Evolutionary conservation across 2,113 vertebrate genomes (phyloP).

Genomic region (Callionymus lyra): DNA sequence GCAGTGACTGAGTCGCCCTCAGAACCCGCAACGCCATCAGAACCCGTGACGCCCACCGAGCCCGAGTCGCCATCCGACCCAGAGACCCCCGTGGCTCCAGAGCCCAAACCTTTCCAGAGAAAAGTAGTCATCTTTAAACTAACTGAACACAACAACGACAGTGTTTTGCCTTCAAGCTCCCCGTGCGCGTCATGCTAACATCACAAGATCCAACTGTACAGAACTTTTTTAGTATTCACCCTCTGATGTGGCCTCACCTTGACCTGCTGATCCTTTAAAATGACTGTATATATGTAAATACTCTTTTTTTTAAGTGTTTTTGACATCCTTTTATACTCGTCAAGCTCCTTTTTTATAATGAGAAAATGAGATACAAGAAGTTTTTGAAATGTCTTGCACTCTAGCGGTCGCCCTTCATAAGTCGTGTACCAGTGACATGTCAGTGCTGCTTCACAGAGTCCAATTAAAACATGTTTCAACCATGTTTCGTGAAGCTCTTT

Average conservation of each 20-base stretch:
- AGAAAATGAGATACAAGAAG: no score
- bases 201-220: constrained; percentile 13
- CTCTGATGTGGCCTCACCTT: not conserved
- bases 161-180: constrained; percentile 15
- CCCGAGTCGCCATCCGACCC: constrained; percentile 24
- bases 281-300: not conserved
- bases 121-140: constrained; percentile 69
- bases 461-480: constrained; percentile 40
- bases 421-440: constrained; percentile 40
- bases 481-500: not conserved
- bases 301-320: not conserved
- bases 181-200: constrained; percentile 47
- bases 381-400: constrained; percentile 6
- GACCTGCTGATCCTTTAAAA: not conserved
- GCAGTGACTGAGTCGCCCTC: constrained; percentile 23
- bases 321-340: constrained; percentile 26
- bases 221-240: constrained; percentile 1
- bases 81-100: not conserved
- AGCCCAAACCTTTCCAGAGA: constrained; percentile 44
- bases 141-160: constrained; percentile 49
- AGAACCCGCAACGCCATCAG: constrained; percentile 5
- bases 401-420: no score
- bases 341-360: constrained; percentile 16
- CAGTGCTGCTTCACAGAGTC: constrained; percentile 21
- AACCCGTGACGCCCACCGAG: constrained; percentile 12